phyloP scores from a whole-genome alignment of 2,888 invertebrate genomes.

The Tethea ocularis region DNA sequence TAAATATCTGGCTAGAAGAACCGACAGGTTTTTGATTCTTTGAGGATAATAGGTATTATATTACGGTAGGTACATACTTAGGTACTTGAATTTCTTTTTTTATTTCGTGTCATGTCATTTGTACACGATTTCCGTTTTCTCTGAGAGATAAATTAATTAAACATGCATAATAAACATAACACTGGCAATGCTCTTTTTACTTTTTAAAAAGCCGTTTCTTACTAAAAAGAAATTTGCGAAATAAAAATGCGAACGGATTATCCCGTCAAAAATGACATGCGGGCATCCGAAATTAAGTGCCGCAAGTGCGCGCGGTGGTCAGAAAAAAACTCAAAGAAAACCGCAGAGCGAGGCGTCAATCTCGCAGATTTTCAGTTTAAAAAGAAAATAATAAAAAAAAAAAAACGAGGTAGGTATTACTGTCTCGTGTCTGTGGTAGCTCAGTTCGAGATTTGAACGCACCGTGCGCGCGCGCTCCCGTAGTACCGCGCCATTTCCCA shows the following conservation, averaged over 20 bases:
- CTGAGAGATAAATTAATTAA: background rate
- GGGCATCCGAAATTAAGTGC: slow-evolving; percentile 54
- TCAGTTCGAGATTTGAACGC: slow-evolving; percentile 76
- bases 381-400: slow-evolving; percentile 65
- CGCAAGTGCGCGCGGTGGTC: slow-evolving; percentile 44
- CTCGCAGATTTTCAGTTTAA: slow-evolving; percentile 71
- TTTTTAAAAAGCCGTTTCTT: background rate
- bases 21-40: background rate
- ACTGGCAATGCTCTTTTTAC: background rate
- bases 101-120: background rate
- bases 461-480: slow-evolving; percentile 70
- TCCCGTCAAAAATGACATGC: slow-evolving; percentile 67
- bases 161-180: background rate
- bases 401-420: slow-evolving; percentile 63
- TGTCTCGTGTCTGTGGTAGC: slow-evolving; percentile 61
- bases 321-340: slow-evolving; percentile 57
- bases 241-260: slow-evolving; percentile 50
- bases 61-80: too few relatives aligned
- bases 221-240: slow-evolving; percentile 13
- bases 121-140: background rate
- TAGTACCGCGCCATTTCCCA: slow-evolving; percentile 50
- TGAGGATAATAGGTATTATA: too few relatives aligned
- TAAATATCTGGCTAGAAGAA: background rate
- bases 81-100: too few relatives aligned
- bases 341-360: slow-evolving; percentile 60